Base-by-base conservation (phyloP, 2,888 invertebrate species). In the Cynaeus angustus region DNA sequence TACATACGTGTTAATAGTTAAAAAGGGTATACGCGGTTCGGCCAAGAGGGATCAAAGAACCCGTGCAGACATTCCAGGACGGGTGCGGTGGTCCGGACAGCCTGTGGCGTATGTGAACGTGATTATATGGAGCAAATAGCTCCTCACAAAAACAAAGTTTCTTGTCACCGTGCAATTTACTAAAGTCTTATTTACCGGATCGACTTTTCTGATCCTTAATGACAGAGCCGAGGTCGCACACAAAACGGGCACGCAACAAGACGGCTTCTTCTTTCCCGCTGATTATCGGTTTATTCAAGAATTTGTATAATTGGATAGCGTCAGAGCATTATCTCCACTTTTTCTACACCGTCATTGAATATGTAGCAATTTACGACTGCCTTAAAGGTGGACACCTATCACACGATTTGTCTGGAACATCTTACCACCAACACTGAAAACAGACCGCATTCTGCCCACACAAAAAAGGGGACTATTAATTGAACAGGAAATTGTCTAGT, bases 1-100 rank as follows among this genome's bases (percentile, higher is more conserved):
- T 81, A 80, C 79, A 80, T 79, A 80, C 76, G 80, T 81, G 82
- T 81, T 82, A 81, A 81, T 82, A 80, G 81, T 77, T 79, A 65
- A 71, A 77, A 75, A 80, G 80, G 81, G 79, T 80, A 80, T 71
- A 72, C 75, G 76, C 70, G 74, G 76, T 74, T 76, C 74, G 74
- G 74, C 72, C 70, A 61, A 75, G 76, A 70, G 79, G 78, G 81
- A 81, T 81, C 81, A 81, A 81, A 80, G 81, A 81, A 81, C 80
- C 77, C 78, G 76, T 70, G 76, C 78, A 79, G 80, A 81, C 82
- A 79, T 81, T 81, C 81, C 79, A 74, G 71, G 72, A 74, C 77
- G 73, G 79, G 76, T 78, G 72, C 75, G 77, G 77, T 77, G 76
- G 77, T 76, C 77, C 74, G 69, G 72, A 74, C 73, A 72, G 78